Evolutionary conservation across 2,797 vertebrate species (phyloP).

Genomic region (Anniella stebbinsi): DNA sequence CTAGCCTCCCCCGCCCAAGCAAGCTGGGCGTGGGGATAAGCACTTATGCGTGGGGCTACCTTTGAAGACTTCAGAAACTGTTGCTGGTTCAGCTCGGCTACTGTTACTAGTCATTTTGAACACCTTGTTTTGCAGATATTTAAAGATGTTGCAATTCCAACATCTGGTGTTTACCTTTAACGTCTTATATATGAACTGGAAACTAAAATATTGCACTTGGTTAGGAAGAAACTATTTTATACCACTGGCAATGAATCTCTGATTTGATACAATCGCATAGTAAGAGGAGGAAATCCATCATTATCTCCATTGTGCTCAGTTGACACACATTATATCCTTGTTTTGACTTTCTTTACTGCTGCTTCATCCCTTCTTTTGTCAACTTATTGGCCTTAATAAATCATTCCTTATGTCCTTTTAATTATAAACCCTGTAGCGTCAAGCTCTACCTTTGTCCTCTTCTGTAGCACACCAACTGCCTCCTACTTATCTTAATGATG

Average conservation of each 20-base stretch:
- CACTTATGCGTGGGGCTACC: no score
- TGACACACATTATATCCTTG: conserved; percentile 6
- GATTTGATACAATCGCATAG: not conserved
- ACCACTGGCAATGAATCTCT: not conserved
- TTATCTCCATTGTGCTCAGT: not conserved
- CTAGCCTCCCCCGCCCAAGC: no score
- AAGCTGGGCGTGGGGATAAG: no score
- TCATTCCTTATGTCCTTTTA: conserved; percentile 23
- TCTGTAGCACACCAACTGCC: conserved; percentile 21
- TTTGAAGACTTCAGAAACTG: no score
- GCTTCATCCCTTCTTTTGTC: conserved; percentile 1
- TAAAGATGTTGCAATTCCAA: no score
- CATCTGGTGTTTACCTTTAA: not conserved
- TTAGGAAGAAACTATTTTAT: not conserved
- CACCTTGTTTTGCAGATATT: no score
- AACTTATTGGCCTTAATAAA: conserved; percentile 30
- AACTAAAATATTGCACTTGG: not conserved
- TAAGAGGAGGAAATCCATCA: not conserved
- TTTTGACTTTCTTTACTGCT: conserved; percentile 18
- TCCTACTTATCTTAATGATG: conserved; percentile 28
- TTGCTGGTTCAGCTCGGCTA: no score
- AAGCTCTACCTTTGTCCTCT: conserved; percentile 33
- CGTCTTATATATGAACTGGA: not conserved
- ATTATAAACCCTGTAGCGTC: conserved; percentile 28
- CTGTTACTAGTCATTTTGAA: no score